Evolutionary conservation across 2,797 vertebrate species (phyloP), one percentile per base, ranked within the genome.

Genomic region (Premnoplex brunnescens): DNA sequence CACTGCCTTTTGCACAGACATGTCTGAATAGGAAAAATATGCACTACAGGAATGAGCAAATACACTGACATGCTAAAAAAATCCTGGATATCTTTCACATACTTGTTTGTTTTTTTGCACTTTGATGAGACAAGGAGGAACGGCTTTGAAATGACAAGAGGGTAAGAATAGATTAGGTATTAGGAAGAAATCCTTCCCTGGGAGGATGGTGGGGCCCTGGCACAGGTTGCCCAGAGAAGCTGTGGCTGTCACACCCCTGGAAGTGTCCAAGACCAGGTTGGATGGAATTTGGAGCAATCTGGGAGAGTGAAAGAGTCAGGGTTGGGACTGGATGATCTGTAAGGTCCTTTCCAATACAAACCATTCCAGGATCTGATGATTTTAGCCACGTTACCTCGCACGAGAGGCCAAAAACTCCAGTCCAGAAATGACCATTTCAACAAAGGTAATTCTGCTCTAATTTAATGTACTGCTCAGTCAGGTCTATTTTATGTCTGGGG

Each of bases 1-100:
- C 4, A 15, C 20, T 24, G 23, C 19, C 71, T 85, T 58, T 16
- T 37, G 44, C 36, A 77, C 26, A 62, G 85, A 54, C 71, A 19
- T 16, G 58, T 56, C 24, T 91, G 66, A 92, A 81, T 26, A 75
- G 49, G 54, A 88, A 81, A 94, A 90, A 43, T n/a, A 84, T 21
- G 66, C 15, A 48, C 32, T 34, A 62, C 12, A 55, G 55, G 66
- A 95, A 84, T 7, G 11, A 88, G 54, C 37, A 80, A 91, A 89
- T 58, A 74, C 56, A 79, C 24, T 14, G 16, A 83, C 63, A 19
- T n/a, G 39, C 48, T 81, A 23, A 71, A 74, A 84, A 79, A 66
- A 30, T 1, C 20, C 12, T 12, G 37, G 11, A 22, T 0, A 0
- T 7, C 20, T 92, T 86, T 21, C 27, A n/a, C 19, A 3, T 36